Conservation (phyloP, 2,888 invertebrate genomes). For the Automeris io region DNA sequence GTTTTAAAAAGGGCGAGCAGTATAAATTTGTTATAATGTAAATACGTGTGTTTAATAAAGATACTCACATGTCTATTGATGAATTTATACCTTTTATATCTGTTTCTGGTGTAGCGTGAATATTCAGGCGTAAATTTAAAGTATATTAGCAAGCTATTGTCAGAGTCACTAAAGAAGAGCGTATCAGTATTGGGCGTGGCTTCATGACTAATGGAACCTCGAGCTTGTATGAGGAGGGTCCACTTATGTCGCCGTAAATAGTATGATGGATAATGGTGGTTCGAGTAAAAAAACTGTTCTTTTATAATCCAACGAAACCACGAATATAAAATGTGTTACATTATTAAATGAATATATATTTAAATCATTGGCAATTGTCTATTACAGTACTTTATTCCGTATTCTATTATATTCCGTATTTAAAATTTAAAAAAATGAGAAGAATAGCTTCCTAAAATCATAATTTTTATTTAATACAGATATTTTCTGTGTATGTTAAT, state of each 20-base stretch:
- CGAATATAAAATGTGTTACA: slow-evolving; percentile 22
- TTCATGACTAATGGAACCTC: slow-evolving; percentile 70
- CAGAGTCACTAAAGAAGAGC: slow-evolving; percentile 42
- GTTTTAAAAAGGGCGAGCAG: no score
- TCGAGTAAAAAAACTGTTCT: slow-evolving; percentile 60
- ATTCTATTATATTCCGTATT: no score
- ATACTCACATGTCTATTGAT: no score
- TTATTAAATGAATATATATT: slow-evolving; percentile 11
- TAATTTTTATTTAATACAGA: no score
- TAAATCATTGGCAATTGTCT: no score
- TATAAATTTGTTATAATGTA: no score
- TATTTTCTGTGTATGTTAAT: no score
- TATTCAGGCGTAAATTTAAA: background rate
- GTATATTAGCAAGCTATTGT: slow-evolving; percentile 12
- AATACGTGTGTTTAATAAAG: no score
- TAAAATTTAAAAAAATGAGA: no score
- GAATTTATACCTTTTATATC: no score
- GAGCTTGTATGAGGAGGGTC: slow-evolving; percentile 72
- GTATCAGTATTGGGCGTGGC: slow-evolving; percentile 68
- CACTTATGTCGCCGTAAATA: slow-evolving; percentile 70
- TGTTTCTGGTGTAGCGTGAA: background rate
- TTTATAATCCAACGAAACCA: slow-evolving; percentile 38
- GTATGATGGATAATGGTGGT: slow-evolving; percentile 71
- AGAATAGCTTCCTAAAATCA: no score
- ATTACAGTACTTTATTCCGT: no score